Conservation (phyloP, 2,797 vertebrate species). For the Propithecus deckenii region DNA sequence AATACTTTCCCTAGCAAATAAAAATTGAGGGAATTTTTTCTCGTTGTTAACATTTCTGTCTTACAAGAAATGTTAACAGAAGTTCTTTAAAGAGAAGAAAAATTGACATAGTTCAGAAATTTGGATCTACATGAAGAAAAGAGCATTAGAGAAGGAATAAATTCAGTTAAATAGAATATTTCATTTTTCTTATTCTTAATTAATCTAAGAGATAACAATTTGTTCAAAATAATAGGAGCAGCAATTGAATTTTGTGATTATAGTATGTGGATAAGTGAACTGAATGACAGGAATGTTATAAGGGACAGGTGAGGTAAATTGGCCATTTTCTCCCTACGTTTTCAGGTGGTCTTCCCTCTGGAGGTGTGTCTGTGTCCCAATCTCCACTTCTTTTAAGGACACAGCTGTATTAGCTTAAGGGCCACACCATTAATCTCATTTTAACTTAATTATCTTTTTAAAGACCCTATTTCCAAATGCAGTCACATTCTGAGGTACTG, state of each 20-base stretch:
- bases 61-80: background rate
- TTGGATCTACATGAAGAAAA: background rate
- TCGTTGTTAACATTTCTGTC: background rate
- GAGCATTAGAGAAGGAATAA: background rate
- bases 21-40: background rate
- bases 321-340: background rate
- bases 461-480: background rate
- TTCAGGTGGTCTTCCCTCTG: background rate
- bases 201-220: background rate
- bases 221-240: background rate
- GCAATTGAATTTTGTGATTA: background rate
- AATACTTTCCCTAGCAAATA: background rate
- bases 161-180: background rate
- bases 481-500: background rate
- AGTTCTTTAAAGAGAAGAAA: background rate
- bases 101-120: background rate
- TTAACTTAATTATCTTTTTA: background rate
- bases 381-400: background rate
- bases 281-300: background rate
- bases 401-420: background rate
- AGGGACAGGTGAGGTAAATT: background rate
- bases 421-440: background rate
- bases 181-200: background rate
- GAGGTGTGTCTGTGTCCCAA: background rate
- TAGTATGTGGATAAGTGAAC: background rate